phyloP scores from a whole-genome alignment of 2,888 invertebrate species.

The Holacanthella duospinosa region DNA sequence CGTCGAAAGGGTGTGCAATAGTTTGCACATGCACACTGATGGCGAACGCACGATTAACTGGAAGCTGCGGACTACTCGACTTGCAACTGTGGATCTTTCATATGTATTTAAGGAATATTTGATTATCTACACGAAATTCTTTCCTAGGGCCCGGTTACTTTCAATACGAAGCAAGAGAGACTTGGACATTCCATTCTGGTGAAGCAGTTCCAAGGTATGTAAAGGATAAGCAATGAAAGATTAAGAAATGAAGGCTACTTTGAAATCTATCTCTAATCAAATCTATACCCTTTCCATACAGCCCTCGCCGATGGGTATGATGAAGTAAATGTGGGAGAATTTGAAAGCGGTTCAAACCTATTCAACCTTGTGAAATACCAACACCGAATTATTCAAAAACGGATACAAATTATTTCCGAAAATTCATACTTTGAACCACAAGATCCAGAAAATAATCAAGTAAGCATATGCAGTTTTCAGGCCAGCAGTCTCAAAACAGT shows the following conservation, averaged over 20 bases:
- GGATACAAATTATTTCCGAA: not conserved
- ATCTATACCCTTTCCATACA: no score
- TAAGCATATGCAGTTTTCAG: no score
- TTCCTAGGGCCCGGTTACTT: conserved; percentile 82
- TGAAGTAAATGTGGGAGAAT: conserved; percentile 75
- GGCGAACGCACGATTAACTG: no score
- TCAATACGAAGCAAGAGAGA: conserved; percentile 82
- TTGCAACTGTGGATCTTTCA: no score
- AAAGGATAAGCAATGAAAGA: not conserved
- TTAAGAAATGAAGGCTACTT: not conserved
- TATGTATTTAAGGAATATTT: no score
- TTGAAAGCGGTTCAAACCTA: conserved; percentile 53
- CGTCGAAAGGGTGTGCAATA: no score
- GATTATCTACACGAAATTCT: no score
- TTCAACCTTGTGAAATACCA: conserved; percentile 58
- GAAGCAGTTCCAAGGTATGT: conserved; percentile 72
- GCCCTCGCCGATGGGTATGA: conserved; percentile 35
- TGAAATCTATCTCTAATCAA: no score
- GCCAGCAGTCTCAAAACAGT: no score
- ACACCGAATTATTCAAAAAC: not conserved
- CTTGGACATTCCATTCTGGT: conserved; percentile 63
- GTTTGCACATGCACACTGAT: no score
- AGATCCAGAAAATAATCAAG: not conserved
- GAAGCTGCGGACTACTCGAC: no score
- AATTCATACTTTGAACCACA: not conserved